Percentiles rank a stretch among this genome's conserved stretches.
Conservation (phyloP, 2,888 invertebrate genomes). For the Melinopterus prodromus region DNA sequence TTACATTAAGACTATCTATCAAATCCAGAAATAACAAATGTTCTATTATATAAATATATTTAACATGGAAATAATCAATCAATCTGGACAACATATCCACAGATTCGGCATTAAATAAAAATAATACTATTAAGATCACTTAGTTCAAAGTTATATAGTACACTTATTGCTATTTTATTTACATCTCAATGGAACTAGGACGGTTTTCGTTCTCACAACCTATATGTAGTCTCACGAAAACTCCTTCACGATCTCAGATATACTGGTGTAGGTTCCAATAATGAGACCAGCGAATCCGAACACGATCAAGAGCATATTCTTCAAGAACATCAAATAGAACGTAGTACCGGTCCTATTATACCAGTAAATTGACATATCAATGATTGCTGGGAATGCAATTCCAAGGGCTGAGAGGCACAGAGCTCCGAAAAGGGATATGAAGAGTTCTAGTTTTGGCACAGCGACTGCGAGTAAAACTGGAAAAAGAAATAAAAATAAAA, state of each 20-base stretch:
- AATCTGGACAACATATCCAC: background rate
- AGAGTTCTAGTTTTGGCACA: conserved; percentile 84
- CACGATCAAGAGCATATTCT: conserved; percentile 66
- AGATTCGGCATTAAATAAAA: background rate
- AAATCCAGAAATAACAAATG: background rate
- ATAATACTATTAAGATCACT: conserved; percentile 26
- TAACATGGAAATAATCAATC: background rate
- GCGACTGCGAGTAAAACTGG: conserved; percentile 84
- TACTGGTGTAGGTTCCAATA: conserved; percentile 72
- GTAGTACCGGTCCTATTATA: conserved; percentile 66
- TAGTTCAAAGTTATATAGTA: background rate
- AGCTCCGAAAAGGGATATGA: conserved; percentile 86
- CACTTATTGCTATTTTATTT: conserved; percentile 6
- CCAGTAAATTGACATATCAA: conserved; percentile 87
- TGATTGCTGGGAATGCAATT: conserved; percentile 88
- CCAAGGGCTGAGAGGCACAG: conserved; percentile 88
- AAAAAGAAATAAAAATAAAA: conserved; percentile 50
- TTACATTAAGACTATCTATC: too few species aligned
- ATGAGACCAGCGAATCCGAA: conserved; percentile 71
- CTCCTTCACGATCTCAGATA: conserved; percentile 66
- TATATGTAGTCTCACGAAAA: conserved; percentile 52
- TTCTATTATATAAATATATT: background rate
- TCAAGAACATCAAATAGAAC: conserved; percentile 59
- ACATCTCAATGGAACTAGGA: conserved; percentile 9
- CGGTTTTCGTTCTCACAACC: conserved; percentile 25